These are phyloP conservation scores for Odontophorus gujanensis DNA, from an alignment of 2,113 vertebrate species.

Conservation along the genomic window DNA sequence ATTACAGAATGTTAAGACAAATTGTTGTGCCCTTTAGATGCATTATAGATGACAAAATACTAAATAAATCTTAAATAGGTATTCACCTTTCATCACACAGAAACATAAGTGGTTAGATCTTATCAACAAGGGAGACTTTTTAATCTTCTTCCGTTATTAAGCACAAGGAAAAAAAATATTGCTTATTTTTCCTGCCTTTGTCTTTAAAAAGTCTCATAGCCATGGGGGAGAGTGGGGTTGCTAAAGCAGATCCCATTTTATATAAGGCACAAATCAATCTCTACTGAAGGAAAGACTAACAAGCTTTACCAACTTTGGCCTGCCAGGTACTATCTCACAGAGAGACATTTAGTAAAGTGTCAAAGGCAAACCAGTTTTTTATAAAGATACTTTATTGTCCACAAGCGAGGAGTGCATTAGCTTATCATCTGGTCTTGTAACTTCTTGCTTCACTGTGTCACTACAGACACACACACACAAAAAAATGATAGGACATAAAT, in stretches of 20 bases:
- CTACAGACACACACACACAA: neutral
- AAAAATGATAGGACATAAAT: constrained; percentile 38
- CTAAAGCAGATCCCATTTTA: neutral
- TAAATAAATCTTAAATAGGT: constrained; percentile 68
- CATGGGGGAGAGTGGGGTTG: neutral
- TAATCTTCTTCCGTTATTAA: constrained; percentile 55
- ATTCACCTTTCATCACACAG: constrained; percentile 63
- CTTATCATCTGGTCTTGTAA: constrained; percentile 43
- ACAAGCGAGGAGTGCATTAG: constrained; percentile 20
- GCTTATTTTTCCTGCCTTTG: neutral
- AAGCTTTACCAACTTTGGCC: constrained; percentile 9
- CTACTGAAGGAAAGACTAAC: constrained; percentile 12
- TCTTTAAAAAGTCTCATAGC: neutral
- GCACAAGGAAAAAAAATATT: neutral
- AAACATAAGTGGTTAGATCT: constrained; percentile 48
- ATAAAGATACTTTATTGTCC: constrained; percentile 16
- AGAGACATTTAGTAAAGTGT: neutral
- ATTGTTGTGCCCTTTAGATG: constrained; percentile 71
- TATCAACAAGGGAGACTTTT: constrained; percentile 44
- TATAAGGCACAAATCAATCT: constrained; percentile 6
- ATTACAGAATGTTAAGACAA: constrained; percentile 66
- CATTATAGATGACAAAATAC: constrained; percentile 66
- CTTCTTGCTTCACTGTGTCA: constrained; percentile 30
- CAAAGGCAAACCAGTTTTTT: constrained; percentile 46
- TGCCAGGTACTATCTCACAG: constrained; percentile 35